A percentile compares a stretch with the other conserved stretches of the same genome.
Conservation (phyloP, 2,888 invertebrate species). For the Polietes domitor region DNA sequence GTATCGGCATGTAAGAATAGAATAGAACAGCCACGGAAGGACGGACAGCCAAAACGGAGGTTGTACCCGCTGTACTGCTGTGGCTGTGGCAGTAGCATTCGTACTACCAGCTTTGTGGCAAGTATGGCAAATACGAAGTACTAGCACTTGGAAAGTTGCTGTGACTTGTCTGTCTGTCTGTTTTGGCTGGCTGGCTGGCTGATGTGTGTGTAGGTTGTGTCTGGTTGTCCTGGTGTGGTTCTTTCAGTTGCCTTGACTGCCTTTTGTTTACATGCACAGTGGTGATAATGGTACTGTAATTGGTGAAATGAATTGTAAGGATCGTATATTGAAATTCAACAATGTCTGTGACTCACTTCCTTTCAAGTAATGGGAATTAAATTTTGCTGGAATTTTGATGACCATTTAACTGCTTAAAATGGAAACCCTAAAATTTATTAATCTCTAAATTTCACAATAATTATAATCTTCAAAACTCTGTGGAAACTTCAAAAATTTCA, state of each 20-base stretch:
- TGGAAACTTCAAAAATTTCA: too few relatives aligned
- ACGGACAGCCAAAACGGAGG: neutral
- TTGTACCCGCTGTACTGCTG: neutral
- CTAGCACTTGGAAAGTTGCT: conserved; percentile 12
- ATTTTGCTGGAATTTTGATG: too few relatives aligned
- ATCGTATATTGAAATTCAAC: too few relatives aligned
- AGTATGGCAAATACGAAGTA: conserved; percentile 19
- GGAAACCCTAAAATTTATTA: too few relatives aligned
- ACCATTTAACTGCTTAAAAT: too few relatives aligned
- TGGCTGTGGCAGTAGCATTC: conserved; percentile 10
- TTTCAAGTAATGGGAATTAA: too few relatives aligned
- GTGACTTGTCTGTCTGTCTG: neutral
- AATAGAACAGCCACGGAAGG: neutral
- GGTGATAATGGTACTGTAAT: too few relatives aligned
- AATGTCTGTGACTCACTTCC: too few relatives aligned
- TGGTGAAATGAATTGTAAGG: too few relatives aligned
- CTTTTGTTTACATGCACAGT: conserved; percentile 13
- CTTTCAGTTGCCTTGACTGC: neutral
- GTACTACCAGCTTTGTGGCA: conserved; percentile 13
- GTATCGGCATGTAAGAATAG: conserved; percentile 19
- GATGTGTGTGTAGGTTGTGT: neutral
- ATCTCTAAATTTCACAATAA: too few relatives aligned
- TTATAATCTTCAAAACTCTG: too few relatives aligned
- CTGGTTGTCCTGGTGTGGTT: neutral
- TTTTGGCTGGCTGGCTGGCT: neutral